phyloP scores from a whole-genome alignment of 2,888 invertebrate genomes.

The Xiphydria camelus region DNA sequence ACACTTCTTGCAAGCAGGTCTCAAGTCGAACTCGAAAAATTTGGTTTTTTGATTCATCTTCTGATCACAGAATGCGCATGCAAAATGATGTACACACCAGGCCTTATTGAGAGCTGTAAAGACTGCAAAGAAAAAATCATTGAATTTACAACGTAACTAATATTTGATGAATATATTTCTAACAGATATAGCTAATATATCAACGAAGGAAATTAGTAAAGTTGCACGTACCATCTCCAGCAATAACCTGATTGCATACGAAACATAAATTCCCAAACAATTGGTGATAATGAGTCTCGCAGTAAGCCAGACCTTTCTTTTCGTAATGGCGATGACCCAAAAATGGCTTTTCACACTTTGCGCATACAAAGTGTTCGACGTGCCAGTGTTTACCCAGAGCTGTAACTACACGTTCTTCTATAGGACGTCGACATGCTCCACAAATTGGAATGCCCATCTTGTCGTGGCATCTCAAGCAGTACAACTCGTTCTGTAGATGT shows the following conservation, averaged over 20 bases:
- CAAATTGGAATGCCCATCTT: slow-evolving; percentile 99
- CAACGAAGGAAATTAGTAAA: too few species aligned
- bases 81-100: slow-evolving; percentile 99
- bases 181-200: too few species aligned
- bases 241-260: slow-evolving; percentile 97
- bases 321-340: slow-evolving; percentile 98
- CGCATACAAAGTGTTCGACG: slow-evolving; percentile 99
- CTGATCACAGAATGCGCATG: slow-evolving; percentile 95
- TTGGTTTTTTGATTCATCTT: slow-evolving; percentile 96
- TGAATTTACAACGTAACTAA: not conserved
- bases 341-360: slow-evolving; percentile 99
- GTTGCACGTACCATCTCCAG: slow-evolving; percentile 89
- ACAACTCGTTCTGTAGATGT: slow-evolving; percentile 80
- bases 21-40: slow-evolving; percentile 98
- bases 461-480: slow-evolving; percentile 97
- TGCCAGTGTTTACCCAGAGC: slow-evolving; percentile 99
- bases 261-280: slow-evolving; percentile 98
- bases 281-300: slow-evolving; percentile 99
- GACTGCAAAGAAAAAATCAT: slow-evolving; percentile 64
- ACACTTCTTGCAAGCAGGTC: slow-evolving; percentile 98
- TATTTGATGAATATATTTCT: too few species aligned
- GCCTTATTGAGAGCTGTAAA: slow-evolving; percentile 98
- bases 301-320: slow-evolving; percentile 97
- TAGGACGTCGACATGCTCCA: slow-evolving; percentile 97
- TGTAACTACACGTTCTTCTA: slow-evolving; percentile 98